phyloP scores from a whole-genome alignment of 64 coral and sea anemone species.

The Montipora efflorescens region DNA sequence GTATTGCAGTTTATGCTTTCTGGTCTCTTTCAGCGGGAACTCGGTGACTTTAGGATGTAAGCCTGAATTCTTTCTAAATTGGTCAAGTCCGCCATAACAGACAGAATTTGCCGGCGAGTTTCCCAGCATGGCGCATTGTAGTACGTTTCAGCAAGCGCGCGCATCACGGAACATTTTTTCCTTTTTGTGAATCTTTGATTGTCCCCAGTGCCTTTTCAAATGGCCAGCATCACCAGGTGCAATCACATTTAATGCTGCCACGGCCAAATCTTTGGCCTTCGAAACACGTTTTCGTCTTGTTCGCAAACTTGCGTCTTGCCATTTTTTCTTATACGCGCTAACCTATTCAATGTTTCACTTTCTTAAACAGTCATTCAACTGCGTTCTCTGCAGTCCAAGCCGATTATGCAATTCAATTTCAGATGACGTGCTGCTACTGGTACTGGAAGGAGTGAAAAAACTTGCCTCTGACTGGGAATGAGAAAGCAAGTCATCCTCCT shows the following conservation, averaged over 20 bases:
- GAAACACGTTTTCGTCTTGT: neutral
- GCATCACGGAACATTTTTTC: too few species aligned
- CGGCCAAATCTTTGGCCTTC: neutral
- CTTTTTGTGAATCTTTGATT: too few species aligned
- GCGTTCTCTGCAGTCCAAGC: neutral
- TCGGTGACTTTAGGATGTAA: too few species aligned
- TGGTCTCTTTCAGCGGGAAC: too few species aligned
- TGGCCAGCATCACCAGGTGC: constrained; percentile 5
- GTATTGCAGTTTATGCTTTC: too few species aligned
- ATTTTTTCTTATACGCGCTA: neutral
- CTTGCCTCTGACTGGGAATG: neutral
- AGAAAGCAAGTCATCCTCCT: neutral
- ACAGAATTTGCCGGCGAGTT: too few species aligned
- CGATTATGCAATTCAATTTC: neutral
- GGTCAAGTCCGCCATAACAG: too few species aligned
- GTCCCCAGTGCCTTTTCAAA: too few species aligned
- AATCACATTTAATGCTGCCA: constrained; percentile 29
- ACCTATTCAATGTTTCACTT: neutral
- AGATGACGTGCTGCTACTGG: neutral
- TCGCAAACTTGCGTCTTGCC: neutral
- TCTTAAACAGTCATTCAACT: constrained; percentile 4
- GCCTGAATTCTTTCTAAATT: too few species aligned
- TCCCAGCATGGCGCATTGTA: too few species aligned
- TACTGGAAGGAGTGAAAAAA: neutral
- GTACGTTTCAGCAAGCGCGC: too few species aligned